Percentiles rank a stretch among this genome's conserved stretches.
These are phyloP conservation scores for Drosophila diplacantha DNA, from an alignment of 2,888 invertebrate species.

Conservation along the genomic window DNA sequence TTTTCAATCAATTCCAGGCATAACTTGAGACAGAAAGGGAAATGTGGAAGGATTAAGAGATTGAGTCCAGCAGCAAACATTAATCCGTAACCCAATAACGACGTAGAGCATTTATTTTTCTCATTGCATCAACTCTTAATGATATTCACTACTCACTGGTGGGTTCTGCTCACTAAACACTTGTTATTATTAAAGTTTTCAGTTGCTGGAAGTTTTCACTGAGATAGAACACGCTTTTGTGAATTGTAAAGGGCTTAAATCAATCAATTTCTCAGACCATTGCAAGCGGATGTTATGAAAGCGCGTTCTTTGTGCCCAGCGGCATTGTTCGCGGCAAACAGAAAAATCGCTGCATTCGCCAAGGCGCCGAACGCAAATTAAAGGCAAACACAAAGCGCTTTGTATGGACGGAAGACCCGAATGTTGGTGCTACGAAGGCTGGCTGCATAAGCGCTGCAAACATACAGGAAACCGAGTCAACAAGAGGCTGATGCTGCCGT, in stretches of 20 bases:
- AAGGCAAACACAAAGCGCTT: slow-evolving; percentile 57
- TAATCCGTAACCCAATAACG: slow-evolving; percentile 32
- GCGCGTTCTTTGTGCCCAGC: slow-evolving; percentile 19
- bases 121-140: not conserved
- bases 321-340: slow-evolving; percentile 37
- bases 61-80: slow-evolving; percentile 23
- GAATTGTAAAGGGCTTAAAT: slow-evolving; percentile 2
- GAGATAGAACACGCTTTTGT: not conserved
- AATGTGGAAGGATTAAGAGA: slow-evolving; percentile 1
- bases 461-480: slow-evolving; percentile 54
- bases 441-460: slow-evolving; percentile 65
- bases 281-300: slow-evolving; percentile 26
- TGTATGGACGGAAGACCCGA: slow-evolving; percentile 21
- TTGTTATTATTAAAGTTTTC: too few species aligned
- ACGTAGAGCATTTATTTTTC: slow-evolving; percentile 15
- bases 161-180: not conserved
- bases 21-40: slow-evolving; percentile 1
- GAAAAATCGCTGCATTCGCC: slow-evolving; percentile 44
- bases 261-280: slow-evolving; percentile 23
- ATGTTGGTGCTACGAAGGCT: slow-evolving; percentile 13
- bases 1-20: slow-evolving; percentile 59
- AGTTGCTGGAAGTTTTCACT: not conserved
- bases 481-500: slow-evolving; percentile 38
- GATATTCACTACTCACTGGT: not conserved
- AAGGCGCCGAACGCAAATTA: slow-evolving; percentile 64